These are phyloP conservation scores for Zygaena filipendulae DNA, from an alignment of 2,888 invertebrate genomes.

Conservation along the genomic window DNA sequence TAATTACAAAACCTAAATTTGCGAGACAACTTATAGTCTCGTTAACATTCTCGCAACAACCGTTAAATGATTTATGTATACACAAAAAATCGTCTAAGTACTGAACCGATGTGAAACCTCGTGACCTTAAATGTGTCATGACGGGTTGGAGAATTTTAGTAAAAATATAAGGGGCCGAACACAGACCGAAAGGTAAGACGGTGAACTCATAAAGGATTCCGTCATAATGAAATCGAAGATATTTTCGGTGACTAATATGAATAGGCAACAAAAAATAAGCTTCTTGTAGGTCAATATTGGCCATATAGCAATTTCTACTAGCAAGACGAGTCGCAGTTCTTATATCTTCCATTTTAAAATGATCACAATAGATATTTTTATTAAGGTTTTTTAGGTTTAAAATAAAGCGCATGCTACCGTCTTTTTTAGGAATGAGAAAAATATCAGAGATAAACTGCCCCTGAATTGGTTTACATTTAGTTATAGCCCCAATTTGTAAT, in stretches of 20 bases:
- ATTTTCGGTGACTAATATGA: no score
- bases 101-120: neutral
- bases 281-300: no score
- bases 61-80: neutral
- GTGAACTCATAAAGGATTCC: neutral
- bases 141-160: constrained; percentile 7
- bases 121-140: neutral
- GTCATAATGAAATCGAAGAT: no score
- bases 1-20: constrained; percentile 6
- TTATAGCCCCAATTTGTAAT: constrained; percentile 8
- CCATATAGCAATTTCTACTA: no score
- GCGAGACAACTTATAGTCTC: neutral
- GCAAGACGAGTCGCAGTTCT: no score
- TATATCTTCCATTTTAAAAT: no score
- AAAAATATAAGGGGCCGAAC: constrained; percentile 4
- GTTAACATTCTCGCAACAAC: constrained; percentile 1
- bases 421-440: constrained; percentile 12
- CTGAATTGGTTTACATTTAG: constrained; percentile 6
- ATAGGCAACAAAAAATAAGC: no score
- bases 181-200: constrained; percentile 1
- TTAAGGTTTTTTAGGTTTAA: constrained; percentile 7
- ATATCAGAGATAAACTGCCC: constrained; percentile 12
- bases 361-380: no score
- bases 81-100: constrained; percentile 6
- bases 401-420: no score